Evolutionary conservation across 1,140 invertebrate species (phyloP), one percentile per base, ranked within the genome.

Genomic region (Pectinophora gossypiella): DNA sequence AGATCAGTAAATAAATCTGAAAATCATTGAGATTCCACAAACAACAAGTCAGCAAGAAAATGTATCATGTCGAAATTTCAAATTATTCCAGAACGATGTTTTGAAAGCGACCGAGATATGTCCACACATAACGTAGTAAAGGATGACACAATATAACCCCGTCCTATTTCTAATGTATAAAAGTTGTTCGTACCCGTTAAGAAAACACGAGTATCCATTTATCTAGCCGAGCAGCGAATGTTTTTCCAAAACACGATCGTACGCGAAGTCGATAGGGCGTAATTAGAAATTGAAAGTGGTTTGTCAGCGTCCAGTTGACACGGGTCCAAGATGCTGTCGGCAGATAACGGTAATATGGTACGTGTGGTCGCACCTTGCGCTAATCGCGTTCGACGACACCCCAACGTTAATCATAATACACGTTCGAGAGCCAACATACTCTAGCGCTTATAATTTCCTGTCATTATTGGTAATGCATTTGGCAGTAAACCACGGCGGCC

Each of bases 331-430:
- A 85, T 78, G 64, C 79, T 76, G 79, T 81, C 77, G 53, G 35
- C 60, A 67, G 79, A 85, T 81, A 82, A 79, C 68, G 71, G 68
- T 79, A 82, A 82, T 69, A 64, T 59, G 69, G 76, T 76, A 56
- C 65, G 67, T 60, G 64, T 65, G 67, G 64, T 36, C 59, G 63
- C 64, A 65, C 65, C 56, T 64, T 38, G 56, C 59, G n/a, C n/a
- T n/a, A 67, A 66, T 73, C 59, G 66, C 63, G 52, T 51, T 52
- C 59, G 54, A 64, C 63, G 72, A 77, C 69, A 71, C 55, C 53
- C 46, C 49, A 42, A 36, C 58, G 62, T 64, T 73, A 66, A 74
- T 72, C 68, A 71, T 62, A 55, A 67, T 49, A 47, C 46, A 38
- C 48, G 48, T 20, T 44, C 51, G 16, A 32, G 54, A 59, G 54